Conservation (phyloP, 2,888 invertebrate genomes). For the Tinea trinotella region DNA sequence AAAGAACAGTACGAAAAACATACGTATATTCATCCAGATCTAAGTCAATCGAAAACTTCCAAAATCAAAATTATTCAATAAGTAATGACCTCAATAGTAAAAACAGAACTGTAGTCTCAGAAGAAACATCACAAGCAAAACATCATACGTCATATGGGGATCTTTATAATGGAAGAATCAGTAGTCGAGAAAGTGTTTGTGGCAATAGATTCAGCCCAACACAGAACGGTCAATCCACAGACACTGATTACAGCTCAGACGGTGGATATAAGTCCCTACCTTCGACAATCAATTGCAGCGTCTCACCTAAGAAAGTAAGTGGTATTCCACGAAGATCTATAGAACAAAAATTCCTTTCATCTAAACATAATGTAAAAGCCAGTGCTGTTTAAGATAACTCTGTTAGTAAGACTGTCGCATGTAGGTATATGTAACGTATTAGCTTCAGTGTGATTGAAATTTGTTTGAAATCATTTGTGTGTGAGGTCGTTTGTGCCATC, state of each 20-base stretch:
- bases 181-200: slow-evolving; percentile 58
- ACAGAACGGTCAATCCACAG: slow-evolving; percentile 55
- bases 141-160: slow-evolving; percentile 66
- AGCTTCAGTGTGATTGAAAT: background rate
- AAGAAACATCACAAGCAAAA: slow-evolving; percentile 47
- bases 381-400: slow-evolving; percentile 46
- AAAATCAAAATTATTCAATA: slow-evolving; percentile 40
- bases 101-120: slow-evolving; percentile 40
- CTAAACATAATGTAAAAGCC: slow-evolving; percentile 54
- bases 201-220: slow-evolving; percentile 57
- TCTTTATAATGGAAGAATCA: slow-evolving; percentile 55
- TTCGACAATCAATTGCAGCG: slow-evolving; percentile 59
- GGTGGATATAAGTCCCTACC: slow-evolving; percentile 69
- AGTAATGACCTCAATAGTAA: slow-evolving; percentile 35
- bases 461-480: background rate
- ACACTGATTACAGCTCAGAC: slow-evolving; percentile 67
- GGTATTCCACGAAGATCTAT: slow-evolving; percentile 63
- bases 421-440: slow-evolving; percentile 2
- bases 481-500: slow-evolving; percentile 16
- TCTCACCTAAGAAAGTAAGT: slow-evolving; percentile 41
- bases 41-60: slow-evolving; percentile 66
- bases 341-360: slow-evolving; percentile 57
- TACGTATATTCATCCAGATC: slow-evolving; percentile 50
- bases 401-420: slow-evolving; percentile 9
- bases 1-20: slow-evolving; percentile 43